Evolutionary conservation across 2,797 vertebrate genomes (phyloP), one percentile per base, ranked within the genome.

Genomic region (Sebastes matsubarae): DNA sequence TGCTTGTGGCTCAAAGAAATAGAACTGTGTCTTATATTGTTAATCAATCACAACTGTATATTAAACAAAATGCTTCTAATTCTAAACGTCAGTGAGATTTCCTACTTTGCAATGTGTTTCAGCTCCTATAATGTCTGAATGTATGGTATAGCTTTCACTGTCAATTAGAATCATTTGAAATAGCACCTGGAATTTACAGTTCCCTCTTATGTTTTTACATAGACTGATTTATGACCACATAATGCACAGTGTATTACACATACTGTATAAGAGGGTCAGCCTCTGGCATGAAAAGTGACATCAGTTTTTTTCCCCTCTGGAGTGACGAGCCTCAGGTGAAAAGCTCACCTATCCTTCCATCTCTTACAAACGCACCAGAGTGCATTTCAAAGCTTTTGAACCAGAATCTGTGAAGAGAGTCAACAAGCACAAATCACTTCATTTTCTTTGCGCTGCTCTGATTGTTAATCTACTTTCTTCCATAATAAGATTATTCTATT

Each of bases 381-480:
- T 84, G 83, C 80, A 71, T 85, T 92, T 87, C 78, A 87, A 90
- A 91, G 84, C 83, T 80, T 91, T 92, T 91, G 46, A 85, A 83
- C 38, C 68, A 59, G 60, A 87, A 90, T 92, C 80, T 87, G 73
- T 84, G 75, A 81, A 83, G 82, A 90, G 74, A 82, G 82, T 88
- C 90, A 87, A 84, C 87, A 76, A 90, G 83, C 84, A 86, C 72
- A 85, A 84, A 88, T 94, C 92, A 88, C 81, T 88, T 88, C 80
- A 75, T 89, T 92, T 93, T 91, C 76, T 92, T 87, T 87, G 72
- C 75, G 32, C 87, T 88, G 85, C 90, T 90, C 68, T 87, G 90
- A 93, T 93, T 92, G 91, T 93, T 93, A 93, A 94, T 95, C 92
- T 90, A 89, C 89, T 92, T 91, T 92, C 78, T 94, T 85, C 89